Base-by-base conservation (phyloP, 2,888 invertebrate genomes). In the Hyposoter dolosus region DNA sequence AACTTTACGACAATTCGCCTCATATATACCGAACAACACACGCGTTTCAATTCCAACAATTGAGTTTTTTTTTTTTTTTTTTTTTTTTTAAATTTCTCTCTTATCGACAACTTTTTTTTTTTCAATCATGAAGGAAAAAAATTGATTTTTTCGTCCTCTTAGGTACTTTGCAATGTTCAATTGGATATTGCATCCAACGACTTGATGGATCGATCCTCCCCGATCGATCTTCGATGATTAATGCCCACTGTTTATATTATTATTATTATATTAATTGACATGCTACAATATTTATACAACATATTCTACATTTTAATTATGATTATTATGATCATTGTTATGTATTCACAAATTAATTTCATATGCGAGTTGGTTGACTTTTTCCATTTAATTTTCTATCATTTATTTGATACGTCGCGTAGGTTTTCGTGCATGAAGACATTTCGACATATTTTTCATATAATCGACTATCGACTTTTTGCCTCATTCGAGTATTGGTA, bases 151-250 rank as follows among this genome's bases (percentile, higher is more conserved):
- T 78, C 74, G 75, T 69, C 90, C 89, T 90, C 91, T 90, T 92
- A 92, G 93, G 91, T 91, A 82, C 82, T 87, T 91, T 88, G 91
- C 89, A 87, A 90, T 90, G 89, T 89, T 90, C 90, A 88, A 88
- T 90, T 90, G 91, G 91, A 89, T 90, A 89, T 88, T 88, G 89
- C 88, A 88, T 89, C 88, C 90, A 90, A 89, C 90, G 89, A 90
- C 90, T 92, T 92, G 92, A 91, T 92, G 90, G 90, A 92, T 92
- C 90, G 89, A 91, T 89, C 85, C 87, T 89, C 85, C 35, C 66
- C 50, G 77, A 82, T 87, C 82, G 80, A 83, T 84, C 86, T 86
- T 87, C 88, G 86, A 56, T 56, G 56, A 88, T 88, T 75, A 83
- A 84, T 86, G 83, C 84, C 79, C 87, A 86, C 81, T 86, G 82